Evolutionary conservation across 1,140 invertebrate species (phyloP).

Genomic region (Neodiprion lecontei): DNA sequence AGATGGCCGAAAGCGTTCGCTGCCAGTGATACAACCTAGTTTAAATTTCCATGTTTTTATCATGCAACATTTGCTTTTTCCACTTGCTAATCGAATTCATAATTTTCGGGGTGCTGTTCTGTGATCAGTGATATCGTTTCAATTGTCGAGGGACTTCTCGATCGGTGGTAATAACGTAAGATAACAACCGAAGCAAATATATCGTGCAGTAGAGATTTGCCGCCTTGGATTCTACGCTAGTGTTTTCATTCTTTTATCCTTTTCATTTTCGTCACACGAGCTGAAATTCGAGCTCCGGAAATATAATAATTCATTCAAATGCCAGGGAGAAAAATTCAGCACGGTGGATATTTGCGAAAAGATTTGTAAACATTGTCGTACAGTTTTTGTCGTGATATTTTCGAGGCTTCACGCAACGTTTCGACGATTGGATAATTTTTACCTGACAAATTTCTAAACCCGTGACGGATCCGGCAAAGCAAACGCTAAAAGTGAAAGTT

Average conservation of each 20-base stretch:
- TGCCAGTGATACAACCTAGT: conserved; percentile 26
- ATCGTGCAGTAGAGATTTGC: neutral
- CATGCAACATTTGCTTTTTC: neutral
- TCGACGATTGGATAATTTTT: too few relatives aligned
- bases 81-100: neutral
- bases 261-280: too few relatives aligned
- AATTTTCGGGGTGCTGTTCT: neutral
- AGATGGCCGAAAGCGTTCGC: conserved; percentile 46
- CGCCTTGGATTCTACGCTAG: neutral
- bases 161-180: neutral
- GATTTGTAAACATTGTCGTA: too few relatives aligned
- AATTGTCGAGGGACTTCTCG: neutral
- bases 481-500: neutral
- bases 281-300: too few relatives aligned
- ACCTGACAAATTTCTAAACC: neutral
- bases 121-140: neutral
- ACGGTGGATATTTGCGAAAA: too few relatives aligned
- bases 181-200: neutral
- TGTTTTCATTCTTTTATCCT: too few relatives aligned
- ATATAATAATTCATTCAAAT: neutral
- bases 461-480: neutral
- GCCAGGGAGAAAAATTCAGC: neutral
- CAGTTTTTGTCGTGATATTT: too few relatives aligned
- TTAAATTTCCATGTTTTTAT: neutral
- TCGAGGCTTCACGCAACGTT: too few relatives aligned